Base-by-base conservation (phyloP, 2,797 vertebrate genomes). In the Sebastes kiyomatsui region DNA sequence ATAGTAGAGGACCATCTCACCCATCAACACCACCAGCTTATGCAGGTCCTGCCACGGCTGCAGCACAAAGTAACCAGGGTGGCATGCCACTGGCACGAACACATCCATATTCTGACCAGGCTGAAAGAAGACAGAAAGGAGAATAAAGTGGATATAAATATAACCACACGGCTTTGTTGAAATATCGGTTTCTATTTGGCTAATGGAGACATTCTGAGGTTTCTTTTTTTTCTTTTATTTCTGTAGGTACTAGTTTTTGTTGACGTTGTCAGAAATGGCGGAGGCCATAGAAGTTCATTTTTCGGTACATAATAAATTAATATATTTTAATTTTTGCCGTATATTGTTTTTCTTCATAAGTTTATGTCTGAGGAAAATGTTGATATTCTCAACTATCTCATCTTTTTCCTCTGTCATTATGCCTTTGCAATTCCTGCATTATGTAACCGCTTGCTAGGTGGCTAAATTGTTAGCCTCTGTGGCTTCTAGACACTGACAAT, bases 1-100 rank as follows among this genome's bases (percentile, higher is more conserved):
- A 83, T 99, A 99, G 82, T 96, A 96, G 4, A 99, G 95, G 60
- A 98, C 95, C 98, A 99, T 99, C 92, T 99, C 97, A 55, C 97
- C 98, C 97, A 98, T 98, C 61, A 99, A 82, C 56, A 97, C 95
- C 16, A 96, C 96, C 85, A 99, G 94, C 56, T 97, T 98, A 86
- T 97, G 97, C n/a, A 98, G 94, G 74, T 98, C 96, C 83, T 97
- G 95, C 98, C 97, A 98, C 0, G 95, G 96, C 92, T 99, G 98
- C 83, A 99, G 91, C 84, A 99, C 96, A 83, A 99, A 99, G 92
- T 99, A 96, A 32, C 97, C 97, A 0, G 98, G 98, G 87, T 99
- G 98, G 85, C 96, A 98, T 38, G 97, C 98, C 86, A 98, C 96
- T 0, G 97, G 96, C 74, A 99, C 96, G 2, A 96, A 98, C 60